Percentiles rank a stretch among this genome's conserved stretches.
Evolutionary conservation across 1,140 invertebrate genomes (phyloP).

Genomic region (Rhopalosiphum padi): DNA sequence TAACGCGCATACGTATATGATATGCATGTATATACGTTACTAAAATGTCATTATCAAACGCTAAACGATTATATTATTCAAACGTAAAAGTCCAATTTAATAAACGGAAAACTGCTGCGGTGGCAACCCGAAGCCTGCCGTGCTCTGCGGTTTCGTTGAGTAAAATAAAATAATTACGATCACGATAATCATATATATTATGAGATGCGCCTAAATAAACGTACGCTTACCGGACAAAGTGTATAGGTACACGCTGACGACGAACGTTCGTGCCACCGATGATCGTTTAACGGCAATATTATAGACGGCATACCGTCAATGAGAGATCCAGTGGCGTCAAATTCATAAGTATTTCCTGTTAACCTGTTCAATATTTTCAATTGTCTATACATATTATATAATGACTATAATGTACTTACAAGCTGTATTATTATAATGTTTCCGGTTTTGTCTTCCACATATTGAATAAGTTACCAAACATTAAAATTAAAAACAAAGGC

Average conservation of each 20-base stretch:
- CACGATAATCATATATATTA: neutral
- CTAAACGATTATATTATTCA: slow-evolving; percentile 18
- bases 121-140: neutral
- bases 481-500: neutral
- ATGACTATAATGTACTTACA: too few relatives aligned
- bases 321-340: too few relatives aligned
- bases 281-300: neutral
- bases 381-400: too few relatives aligned
- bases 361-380: too few relatives aligned
- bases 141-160: neutral
- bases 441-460: neutral
- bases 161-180: neutral
- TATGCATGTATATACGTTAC: neutral
- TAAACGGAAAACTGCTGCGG: neutral
- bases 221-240: neutral
- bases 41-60: slow-evolving; percentile 17
- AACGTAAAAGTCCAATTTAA: slow-evolving; percentile 17
- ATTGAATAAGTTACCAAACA: neutral
- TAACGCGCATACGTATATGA: neutral
- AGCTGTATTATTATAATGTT: too few relatives aligned
- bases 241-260: too few relatives aligned
- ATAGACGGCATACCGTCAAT: neutral
- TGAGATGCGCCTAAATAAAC: neutral
- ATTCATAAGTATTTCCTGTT: too few relatives aligned
- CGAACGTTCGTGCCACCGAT: too few relatives aligned